phyloP scores from a whole-genome alignment of 2,797 vertebrate species.

The Morus bassanus region DNA sequence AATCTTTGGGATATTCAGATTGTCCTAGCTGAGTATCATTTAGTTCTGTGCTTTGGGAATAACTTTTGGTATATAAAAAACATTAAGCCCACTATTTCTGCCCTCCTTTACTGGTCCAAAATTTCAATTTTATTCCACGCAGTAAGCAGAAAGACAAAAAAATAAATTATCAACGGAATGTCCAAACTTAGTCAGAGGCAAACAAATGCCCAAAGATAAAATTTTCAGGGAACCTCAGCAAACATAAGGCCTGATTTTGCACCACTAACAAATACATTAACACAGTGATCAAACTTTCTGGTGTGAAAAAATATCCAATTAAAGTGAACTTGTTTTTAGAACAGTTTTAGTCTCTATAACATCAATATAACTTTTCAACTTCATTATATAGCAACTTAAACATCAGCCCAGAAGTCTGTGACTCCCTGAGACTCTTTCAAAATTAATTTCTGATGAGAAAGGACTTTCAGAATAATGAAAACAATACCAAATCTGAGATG shows the following conservation, averaged over 20 bases:
- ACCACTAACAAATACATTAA: background rate
- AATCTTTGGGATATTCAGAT: background rate
- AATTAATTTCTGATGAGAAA: background rate
- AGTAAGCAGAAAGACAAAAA: background rate
- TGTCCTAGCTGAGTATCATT: background rate
- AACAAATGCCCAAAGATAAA: background rate
- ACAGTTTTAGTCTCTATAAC: background rate
- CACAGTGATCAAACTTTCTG: background rate
- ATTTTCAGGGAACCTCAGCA: background rate
- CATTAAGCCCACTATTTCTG: background rate
- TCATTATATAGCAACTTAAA: background rate
- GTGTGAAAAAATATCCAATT: background rate
- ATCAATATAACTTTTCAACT: background rate
- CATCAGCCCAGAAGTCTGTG: background rate
- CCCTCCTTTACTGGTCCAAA: background rate
- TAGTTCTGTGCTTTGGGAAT: background rate
- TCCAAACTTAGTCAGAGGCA: background rate
- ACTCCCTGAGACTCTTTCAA: background rate
- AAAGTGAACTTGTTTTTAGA: background rate
- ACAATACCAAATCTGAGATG: background rate
- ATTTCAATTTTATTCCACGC: background rate
- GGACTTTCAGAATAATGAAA: background rate
- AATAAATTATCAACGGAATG: background rate
- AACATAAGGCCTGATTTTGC: background rate
- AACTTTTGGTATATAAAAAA: background rate